These are phyloP conservation scores for Heliconius eleuchia DNA, from an alignment of 1,140 invertebrate genomes.

Conservation along the genomic window DNA sequence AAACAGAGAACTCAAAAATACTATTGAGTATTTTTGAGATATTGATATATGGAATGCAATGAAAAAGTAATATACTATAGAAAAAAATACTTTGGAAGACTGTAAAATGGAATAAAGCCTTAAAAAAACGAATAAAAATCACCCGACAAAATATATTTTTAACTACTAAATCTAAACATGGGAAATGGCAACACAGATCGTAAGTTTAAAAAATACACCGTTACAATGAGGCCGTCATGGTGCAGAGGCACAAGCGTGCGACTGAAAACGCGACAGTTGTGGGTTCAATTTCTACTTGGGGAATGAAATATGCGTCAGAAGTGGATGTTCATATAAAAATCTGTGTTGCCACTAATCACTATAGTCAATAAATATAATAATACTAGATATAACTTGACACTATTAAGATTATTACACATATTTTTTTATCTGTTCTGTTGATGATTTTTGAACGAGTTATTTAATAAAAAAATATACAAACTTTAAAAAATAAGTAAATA, in stretches of 20 bases:
- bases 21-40: neutral
- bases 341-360: slow-evolving; percentile 46
- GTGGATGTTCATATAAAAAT: slow-evolving; percentile 14
- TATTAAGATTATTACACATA: slow-evolving; percentile 61
- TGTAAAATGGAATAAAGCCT: slow-evolving; percentile 15
- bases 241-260: too few species aligned
- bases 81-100: slow-evolving; percentile 31
- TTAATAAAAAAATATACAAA: slow-evolving; percentile 1
- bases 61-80: slow-evolving; percentile 20
- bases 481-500: neutral
- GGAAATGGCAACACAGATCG: slow-evolving; percentile 30
- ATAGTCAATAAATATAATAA: slow-evolving; percentile 63
- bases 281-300: too few species aligned
- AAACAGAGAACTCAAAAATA: neutral
- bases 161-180: slow-evolving; percentile 22
- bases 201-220: slow-evolving; percentile 17
- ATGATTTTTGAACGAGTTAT: slow-evolving; percentile 33
- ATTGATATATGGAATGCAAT: neutral
- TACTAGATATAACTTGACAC: slow-evolving; percentile 63
- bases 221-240: neutral
- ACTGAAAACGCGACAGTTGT: too few species aligned
- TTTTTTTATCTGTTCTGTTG: slow-evolving; percentile 30
- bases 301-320: neutral
- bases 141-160: slow-evolving; percentile 37
- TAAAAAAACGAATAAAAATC: slow-evolving; percentile 26